Percentiles rank a stretch among this genome's conserved stretches.
These are phyloP conservation scores for Ormyrus pomaceus DNA, from an alignment of 2,888 invertebrate genomes.

Conservation along the genomic window DNA sequence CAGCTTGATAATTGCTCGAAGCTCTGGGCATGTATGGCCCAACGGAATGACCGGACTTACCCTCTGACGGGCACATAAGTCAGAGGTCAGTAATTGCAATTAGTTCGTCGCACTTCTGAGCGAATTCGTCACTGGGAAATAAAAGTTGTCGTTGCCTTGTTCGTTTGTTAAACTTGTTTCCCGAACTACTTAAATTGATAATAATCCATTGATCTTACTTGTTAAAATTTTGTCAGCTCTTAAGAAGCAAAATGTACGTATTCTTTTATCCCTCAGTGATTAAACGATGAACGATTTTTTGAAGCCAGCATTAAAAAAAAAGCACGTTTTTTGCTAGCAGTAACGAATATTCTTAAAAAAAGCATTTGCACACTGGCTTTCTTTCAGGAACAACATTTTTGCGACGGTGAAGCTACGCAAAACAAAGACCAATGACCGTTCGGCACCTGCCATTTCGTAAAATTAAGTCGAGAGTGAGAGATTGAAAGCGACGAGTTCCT, in stretches of 20 bases:
- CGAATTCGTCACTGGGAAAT: neutral
- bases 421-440: constrained; percentile 90
- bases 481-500: constrained; percentile 29
- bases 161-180: too few relatives aligned
- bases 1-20: constrained; percentile 37
- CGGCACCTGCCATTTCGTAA: constrained; percentile 82
- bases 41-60: neutral
- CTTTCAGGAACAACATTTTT: constrained; percentile 88
- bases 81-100: constrained; percentile 22
- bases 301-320: neutral
- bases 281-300: constrained; percentile 23
- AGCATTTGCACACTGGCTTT: constrained; percentile 47
- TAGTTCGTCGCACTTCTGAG: neutral
- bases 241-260: too few relatives aligned
- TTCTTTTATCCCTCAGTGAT: constrained; percentile 25
- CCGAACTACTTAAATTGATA: too few relatives aligned
- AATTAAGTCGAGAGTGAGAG: constrained; percentile 52
- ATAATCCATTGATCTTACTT: too few relatives aligned
- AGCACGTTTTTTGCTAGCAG: constrained; percentile 43
- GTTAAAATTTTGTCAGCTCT: too few relatives aligned
- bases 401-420: constrained; percentile 93
- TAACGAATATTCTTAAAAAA: constrained; percentile 18
- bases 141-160: neutral
- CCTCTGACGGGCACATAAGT: neutral
- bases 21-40: neutral